These are phyloP conservation scores for Liasis olivaceus DNA, from an alignment of 2,797 vertebrate genomes.

Conservation along the genomic window DNA sequence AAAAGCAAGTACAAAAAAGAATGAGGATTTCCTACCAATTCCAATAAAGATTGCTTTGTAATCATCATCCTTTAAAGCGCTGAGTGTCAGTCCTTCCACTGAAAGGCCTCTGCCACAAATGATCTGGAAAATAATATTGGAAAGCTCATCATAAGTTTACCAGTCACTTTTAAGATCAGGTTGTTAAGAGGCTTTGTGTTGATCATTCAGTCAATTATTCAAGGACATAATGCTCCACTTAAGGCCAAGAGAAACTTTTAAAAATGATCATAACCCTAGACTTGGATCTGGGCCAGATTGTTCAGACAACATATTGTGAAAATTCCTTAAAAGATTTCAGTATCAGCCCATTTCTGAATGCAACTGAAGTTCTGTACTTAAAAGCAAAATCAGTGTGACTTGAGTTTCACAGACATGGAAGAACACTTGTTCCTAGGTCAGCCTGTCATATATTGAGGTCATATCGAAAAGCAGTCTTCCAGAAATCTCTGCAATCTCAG, in stretches of 20 bases:
- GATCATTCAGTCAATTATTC: conserved; percentile 4
- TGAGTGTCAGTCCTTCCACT: conserved; percentile 82
- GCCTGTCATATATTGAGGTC: not conserved
- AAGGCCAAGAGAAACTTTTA: not conserved
- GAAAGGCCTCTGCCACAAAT: conserved; percentile 85
- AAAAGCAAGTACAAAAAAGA: conserved; percentile 27
- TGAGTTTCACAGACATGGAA: not conserved
- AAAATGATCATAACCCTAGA: not conserved
- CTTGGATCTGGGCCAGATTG: not conserved
- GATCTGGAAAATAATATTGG: conserved; percentile 77
- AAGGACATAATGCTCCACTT: not conserved
- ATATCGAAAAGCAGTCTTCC: not conserved
- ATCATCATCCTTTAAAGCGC: conserved; percentile 82
- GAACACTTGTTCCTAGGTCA: not conserved
- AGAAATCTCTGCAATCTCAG: no score
- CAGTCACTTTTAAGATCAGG: conserved; percentile 26
- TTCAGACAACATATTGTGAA: not conserved
- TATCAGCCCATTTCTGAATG: not conserved
- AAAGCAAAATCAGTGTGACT: not conserved
- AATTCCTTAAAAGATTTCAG: not conserved
- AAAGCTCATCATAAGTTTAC: conserved; percentile 20
- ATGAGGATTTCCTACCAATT: conserved; percentile 82
- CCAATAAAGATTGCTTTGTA: conserved; percentile 88
- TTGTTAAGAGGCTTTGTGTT: not conserved
- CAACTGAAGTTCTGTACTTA: not conserved